These are phyloP conservation scores for Mythimna impura DNA, from an alignment of 2,888 invertebrate species.

Conservation along the genomic window DNA sequence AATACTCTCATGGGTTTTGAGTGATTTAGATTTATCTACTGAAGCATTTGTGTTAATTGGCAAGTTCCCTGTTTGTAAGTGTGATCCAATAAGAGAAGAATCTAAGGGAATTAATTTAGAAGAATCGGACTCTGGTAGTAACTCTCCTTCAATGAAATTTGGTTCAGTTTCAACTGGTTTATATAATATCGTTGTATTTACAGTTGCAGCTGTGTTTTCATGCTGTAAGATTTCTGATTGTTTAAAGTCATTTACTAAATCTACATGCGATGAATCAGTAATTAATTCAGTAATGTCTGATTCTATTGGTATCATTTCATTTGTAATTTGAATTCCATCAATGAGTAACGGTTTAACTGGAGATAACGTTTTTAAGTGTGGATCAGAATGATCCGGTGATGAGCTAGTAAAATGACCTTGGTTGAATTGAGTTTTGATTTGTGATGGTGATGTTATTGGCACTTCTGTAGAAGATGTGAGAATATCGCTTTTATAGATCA, in stretches of 20 bases:
- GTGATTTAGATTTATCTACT: background rate
- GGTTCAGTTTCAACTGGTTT: background rate
- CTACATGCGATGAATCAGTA: background rate
- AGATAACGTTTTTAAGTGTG: background rate
- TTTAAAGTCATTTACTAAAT: background rate
- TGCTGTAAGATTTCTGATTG: background rate
- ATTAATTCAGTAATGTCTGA: background rate
- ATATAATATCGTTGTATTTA: background rate
- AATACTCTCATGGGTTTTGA: background rate
- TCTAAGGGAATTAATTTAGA: slow-evolving; percentile 6
- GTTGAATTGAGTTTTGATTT: background rate
- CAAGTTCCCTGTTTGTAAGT: background rate
- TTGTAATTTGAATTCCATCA: background rate
- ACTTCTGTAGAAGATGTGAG: background rate
- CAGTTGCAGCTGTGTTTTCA: background rate
- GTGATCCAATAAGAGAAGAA: slow-evolving; percentile 13
- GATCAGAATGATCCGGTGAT: slow-evolving; percentile 4
- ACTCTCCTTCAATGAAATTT: background rate
- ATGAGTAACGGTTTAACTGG: background rate
- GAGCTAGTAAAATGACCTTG: background rate
- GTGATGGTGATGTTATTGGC: background rate
- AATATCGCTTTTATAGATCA: background rate
- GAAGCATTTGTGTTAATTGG: background rate
- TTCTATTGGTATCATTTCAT: background rate
- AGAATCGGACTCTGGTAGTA: background rate